These are phyloP conservation scores for Lophotis ruficrista DNA, from an alignment of 2,113 vertebrate genomes.

Conservation along the genomic window DNA sequence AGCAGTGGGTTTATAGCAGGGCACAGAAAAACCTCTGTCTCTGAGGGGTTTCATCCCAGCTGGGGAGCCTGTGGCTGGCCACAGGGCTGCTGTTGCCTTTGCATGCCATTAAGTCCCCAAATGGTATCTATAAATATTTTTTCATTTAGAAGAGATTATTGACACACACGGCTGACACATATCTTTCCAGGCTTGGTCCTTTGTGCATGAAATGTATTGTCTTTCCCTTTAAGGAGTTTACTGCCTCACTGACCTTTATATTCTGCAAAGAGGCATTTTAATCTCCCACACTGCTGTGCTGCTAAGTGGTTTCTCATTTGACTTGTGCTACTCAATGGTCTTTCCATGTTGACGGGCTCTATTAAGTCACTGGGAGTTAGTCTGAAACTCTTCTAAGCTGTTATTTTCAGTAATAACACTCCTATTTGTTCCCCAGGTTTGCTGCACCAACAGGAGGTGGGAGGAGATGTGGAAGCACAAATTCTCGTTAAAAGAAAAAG, in stretches of 20 bases:
- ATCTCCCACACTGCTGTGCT: constrained; percentile 53
- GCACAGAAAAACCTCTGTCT: neutral
- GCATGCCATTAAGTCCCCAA: neutral
- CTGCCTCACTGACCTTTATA: constrained; percentile 78
- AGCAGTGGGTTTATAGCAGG: neutral
- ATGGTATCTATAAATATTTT: neutral
- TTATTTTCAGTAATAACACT: constrained; percentile 53
- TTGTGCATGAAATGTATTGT: constrained; percentile 56
- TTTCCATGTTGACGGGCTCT: constrained; percentile 61
- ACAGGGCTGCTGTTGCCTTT: neutral
- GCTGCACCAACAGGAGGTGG: neutral
- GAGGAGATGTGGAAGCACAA: neutral
- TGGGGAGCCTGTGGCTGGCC: neutral
- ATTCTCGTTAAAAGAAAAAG: constrained; percentile 21
- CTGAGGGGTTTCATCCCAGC: neutral
- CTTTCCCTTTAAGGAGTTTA: constrained; percentile 69
- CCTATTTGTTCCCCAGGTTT: constrained; percentile 19
- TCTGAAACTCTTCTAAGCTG: constrained; percentile 48
- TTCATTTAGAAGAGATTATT: neutral
- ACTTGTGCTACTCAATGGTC: constrained; percentile 67
- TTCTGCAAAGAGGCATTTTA: constrained; percentile 71
- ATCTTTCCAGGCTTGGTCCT: neutral
- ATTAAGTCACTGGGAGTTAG: constrained; percentile 62
- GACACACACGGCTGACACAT: neutral
- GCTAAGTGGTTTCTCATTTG: constrained; percentile 75